These are phyloP conservation scores for Lepus oiostolus DNA, from an alignment of 2,797 vertebrate genomes.

Conservation along the genomic window DNA sequence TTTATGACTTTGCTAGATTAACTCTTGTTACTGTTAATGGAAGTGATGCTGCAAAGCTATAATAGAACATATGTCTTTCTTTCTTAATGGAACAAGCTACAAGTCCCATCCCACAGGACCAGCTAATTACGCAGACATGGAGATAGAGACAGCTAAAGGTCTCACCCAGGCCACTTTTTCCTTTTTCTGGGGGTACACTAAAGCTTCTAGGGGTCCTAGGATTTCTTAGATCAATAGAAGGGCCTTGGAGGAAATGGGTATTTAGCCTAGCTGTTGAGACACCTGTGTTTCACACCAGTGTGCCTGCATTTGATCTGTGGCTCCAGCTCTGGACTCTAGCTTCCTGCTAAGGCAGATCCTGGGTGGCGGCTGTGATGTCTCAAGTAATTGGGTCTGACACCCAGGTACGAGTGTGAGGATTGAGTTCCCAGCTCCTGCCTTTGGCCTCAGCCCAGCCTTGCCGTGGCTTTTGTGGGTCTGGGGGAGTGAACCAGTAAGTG, in stretches of 20 bases:
- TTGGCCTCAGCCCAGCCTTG: too few relatives aligned
- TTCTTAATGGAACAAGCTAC: slow-evolving; percentile 21
- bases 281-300: too few relatives aligned
- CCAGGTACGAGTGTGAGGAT: too few relatives aligned
- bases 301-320: too few relatives aligned
- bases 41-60: not conserved
- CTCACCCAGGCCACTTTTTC: slow-evolving; percentile 39
- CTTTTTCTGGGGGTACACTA: not conserved
- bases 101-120: slow-evolving; percentile 16
- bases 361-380: too few relatives aligned
- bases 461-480: too few relatives aligned
- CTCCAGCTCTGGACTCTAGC: too few relatives aligned
- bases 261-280: too few relatives aligned
- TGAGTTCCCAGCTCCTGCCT: too few relatives aligned
- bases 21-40: slow-evolving; percentile 74
- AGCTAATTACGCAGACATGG: slow-evolving; percentile 49
- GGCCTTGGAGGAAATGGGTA: not conserved
- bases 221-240: slow-evolving; percentile 20
- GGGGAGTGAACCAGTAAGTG: too few relatives aligned
- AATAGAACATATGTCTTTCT: slow-evolving; percentile 62
- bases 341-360: too few relatives aligned
- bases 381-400: too few relatives aligned
- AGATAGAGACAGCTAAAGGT: not conserved
- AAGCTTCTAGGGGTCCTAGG: not conserved
- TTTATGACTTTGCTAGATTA: slow-evolving; percentile 65